These are phyloP conservation scores for Coremacera marginata DNA, from an alignment of 2,888 invertebrate genomes.

Conservation along the genomic window DNA sequence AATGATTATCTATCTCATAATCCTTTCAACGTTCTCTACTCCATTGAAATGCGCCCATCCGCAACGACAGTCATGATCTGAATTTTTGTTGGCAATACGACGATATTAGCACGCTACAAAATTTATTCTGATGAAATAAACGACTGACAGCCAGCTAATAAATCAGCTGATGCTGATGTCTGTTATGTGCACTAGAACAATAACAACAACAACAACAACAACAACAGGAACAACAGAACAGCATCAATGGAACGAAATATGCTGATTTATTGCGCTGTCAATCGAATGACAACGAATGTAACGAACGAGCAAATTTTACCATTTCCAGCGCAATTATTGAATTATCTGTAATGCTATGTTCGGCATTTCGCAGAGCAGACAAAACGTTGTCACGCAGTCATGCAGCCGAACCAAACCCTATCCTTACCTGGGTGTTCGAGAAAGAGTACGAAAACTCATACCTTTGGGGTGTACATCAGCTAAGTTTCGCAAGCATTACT, in stretches of 20 bases:
- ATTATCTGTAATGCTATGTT: background rate
- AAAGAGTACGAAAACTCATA: background rate
- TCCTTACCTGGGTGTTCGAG: background rate
- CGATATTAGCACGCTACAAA: conserved; percentile 14
- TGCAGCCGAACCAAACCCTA: background rate
- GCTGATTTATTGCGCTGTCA: conserved; percentile 31
- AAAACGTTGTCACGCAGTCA: background rate
- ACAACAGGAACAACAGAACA: background rate
- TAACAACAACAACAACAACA: conserved; percentile 1
- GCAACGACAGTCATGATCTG: background rate
- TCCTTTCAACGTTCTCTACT: too few species aligned
- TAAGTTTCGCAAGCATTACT: too few species aligned
- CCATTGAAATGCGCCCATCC: too few species aligned
- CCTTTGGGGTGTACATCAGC: background rate
- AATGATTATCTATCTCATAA: too few species aligned
- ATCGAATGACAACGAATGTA: conserved; percentile 18
- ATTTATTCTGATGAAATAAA: conserved; percentile 23
- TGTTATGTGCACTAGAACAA: background rate
- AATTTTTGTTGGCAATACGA: conserved; percentile 18
- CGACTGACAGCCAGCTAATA: conserved; percentile 29
- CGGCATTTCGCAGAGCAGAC: background rate
- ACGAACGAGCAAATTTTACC: conserved; percentile 28
- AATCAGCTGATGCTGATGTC: conserved; percentile 24
- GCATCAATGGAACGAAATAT: background rate
- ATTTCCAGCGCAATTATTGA: conserved; percentile 30